Base-by-base conservation (phyloP, 1,140 invertebrate genomes). In the Euura lappo region DNA sequence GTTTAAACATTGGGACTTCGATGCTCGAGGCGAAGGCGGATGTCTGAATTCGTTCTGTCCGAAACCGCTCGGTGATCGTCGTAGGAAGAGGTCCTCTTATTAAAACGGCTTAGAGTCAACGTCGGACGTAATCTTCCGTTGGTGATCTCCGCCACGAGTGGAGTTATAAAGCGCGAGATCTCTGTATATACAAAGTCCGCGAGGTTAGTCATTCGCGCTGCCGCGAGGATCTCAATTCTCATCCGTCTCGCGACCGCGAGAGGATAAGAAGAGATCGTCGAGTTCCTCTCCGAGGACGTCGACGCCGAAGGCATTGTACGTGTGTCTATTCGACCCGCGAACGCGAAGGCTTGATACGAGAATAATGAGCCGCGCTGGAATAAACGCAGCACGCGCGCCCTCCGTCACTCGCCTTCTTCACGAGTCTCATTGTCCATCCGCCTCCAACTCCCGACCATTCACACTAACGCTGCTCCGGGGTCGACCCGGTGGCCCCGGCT, bases 371-470 rank as follows among this genome's bases (percentile, higher is more conserved):
- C 13, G 51, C 51, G 28, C 28, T 28, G 28, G 28, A 28, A 28
- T 28, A 60, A n/a, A n/a, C 8, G 13, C 51, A 60, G 13, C 51
- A 28, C 51, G 51, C 51, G 51, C 51, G 51, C 51, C 51, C 51
- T 60, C 51, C 51, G 51, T 60, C 51, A 60, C 51, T 60, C 51
- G 2, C 51, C 13, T 11, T 60, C 13, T n/a, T n/a, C 8, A 60
- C 51, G 51, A 60, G 8, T 60, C 51, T 60, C 51, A 60, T 60
- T 60, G 51, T 60, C 51, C 51, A n/a, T n/a, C 51, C 8, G 51
- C 3, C 6, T n/a, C 51, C 8, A 8, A 60, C 28, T 28, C 28
- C 28, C 28, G 28, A 28, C 28, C 28, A 28, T 6, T 60, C 51
- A 60, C 51, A 60, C 51, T n/a, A 11, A 60, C 3, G 10, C 10